phyloP scores from a whole-genome alignment of 2,113 vertebrate genomes.

The Odocoileus virginianus region DNA sequence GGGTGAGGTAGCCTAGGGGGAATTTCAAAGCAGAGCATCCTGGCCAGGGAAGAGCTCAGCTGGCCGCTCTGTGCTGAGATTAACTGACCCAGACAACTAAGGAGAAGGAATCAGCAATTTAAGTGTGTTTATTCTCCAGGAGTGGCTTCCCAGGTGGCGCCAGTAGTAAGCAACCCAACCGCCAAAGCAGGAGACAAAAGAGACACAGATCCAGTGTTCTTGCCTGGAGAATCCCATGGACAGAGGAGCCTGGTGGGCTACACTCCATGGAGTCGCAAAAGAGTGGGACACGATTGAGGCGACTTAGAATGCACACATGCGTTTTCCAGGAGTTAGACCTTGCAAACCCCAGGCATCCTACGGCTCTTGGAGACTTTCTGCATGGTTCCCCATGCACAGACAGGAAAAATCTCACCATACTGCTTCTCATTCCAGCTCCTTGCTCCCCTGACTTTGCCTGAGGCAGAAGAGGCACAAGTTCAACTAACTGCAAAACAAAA shows the following conservation, averaged over 20 bases:
- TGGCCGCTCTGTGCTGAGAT: slow-evolving; percentile 13
- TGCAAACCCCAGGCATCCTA: not conserved
- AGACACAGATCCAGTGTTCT: not conserved
- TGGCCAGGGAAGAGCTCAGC: slow-evolving; percentile 33
- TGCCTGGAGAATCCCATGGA: not conserved
- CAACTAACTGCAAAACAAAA: not conserved
- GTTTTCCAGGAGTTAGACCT: not conserved
- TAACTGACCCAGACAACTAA: slow-evolving; percentile 49
- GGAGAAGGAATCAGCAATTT: slow-evolving; percentile 26
- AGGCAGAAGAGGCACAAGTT: not conserved
- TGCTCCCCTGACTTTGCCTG: not conserved
- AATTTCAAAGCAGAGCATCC: slow-evolving; percentile 53
- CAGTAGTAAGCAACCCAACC: not conserved
- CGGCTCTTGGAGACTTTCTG: not conserved
- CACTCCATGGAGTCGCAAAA: not conserved
- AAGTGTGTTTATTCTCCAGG: not conserved
- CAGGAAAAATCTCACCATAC: fast-evolving
- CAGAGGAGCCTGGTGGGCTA: not conserved
- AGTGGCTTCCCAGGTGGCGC: not conserved
- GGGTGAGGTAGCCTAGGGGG: slow-evolving; percentile 65
- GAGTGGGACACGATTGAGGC: not conserved
- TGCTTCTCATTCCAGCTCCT: not conserved
- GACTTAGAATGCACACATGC: not conserved
- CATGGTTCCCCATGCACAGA: fast-evolving
- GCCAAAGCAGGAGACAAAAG: not conserved